Evolutionary conservation across 1,140 invertebrate species (phyloP), one percentile per base, ranked within the genome.

Genomic region (Arctopsyche grandis): DNA sequence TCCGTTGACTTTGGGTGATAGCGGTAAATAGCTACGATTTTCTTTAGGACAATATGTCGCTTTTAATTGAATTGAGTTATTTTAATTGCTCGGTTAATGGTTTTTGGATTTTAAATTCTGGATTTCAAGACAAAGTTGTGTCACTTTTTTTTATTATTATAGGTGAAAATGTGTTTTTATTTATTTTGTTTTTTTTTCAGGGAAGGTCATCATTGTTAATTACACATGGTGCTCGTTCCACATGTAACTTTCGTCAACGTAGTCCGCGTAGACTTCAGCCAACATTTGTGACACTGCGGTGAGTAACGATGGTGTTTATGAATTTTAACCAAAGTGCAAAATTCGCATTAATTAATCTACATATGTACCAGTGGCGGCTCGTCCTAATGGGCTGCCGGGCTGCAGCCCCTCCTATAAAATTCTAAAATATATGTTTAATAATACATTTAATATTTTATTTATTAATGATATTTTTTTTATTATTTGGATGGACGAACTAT

Each of bases 161-260:
- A 5, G 10, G 16, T 12, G 12, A 5, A 12, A 14, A 52, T 52
- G 12, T 5, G 48, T 52, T 52, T 38, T 10, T 52, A 5, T 52
- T 52, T 52, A 12, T 1, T 52, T 14, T 14, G 26, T 66, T 26
- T 26, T 10, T 66, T 24, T 66, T 66, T 66, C 24, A 66, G 63
- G 22, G 24, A 66, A 22, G 48, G 16, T 52, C 48, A 16, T 52
- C 48, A 52, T 52, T 52, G 48, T 38, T 21, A 19, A 19, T 10
- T 29, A 66, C 63, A 66, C 63, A 66, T 66, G 63, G 63, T 66
- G 58, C 16, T 60, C 58, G n/a, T 60, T 21, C 16, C 21, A 21
- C 58, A 60, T 66, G 7, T 22, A 26, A 22, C 24, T 66, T 66
- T 24, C 19, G 12, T 22, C 24, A 19, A 10, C 12, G 10, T 66